phyloP scores from a whole-genome alignment of 2,113 vertebrate genomes.

The Scomber scombrus region DNA sequence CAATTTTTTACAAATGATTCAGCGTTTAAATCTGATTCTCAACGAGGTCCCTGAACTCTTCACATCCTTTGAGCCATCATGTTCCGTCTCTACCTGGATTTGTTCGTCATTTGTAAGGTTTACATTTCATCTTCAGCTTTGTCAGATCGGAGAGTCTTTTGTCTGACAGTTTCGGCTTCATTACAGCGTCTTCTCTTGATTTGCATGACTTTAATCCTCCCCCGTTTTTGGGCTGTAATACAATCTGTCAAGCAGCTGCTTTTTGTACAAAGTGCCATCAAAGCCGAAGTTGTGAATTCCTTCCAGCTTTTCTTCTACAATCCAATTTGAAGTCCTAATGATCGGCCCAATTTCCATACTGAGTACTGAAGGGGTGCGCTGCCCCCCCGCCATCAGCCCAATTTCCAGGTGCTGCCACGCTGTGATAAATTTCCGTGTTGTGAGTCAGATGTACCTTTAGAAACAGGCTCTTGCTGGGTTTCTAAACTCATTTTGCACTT shows the following conservation, averaged over 20 bases:
- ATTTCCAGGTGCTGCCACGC: conserved; percentile 45
- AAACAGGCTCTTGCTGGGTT: conserved; percentile 2
- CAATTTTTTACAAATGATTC: too few relatives aligned
- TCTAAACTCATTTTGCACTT: conserved; percentile 33
- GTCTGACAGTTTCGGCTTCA: conserved; percentile 23
- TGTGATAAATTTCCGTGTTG: conserved; percentile 40
- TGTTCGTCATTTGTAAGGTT: not conserved
- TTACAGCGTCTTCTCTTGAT: conserved; percentile 12
- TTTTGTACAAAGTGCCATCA: conserved; percentile 37
- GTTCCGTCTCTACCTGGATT: conserved; percentile 14
- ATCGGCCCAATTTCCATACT: conserved; percentile 38
- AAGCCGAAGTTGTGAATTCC: conserved; percentile 27
- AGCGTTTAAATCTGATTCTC: not conserved
- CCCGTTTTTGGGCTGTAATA: conserved; percentile 39
- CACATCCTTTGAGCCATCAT: not conserved
- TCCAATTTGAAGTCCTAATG: conserved; percentile 62
- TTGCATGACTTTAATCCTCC: conserved; percentile 58
- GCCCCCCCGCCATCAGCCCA: conserved; percentile 10
- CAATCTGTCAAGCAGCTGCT: conserved; percentile 54
- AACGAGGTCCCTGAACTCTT: not conserved
- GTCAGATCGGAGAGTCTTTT: conserved; percentile 4
- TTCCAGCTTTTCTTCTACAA: conserved; percentile 39
- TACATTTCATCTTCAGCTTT: not conserved
- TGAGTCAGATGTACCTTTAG: conserved; percentile 34
- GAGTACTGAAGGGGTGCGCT: conserved; percentile 15